Conservation (phyloP, 2,113 vertebrate species). For the Hippolais icterina region DNA sequence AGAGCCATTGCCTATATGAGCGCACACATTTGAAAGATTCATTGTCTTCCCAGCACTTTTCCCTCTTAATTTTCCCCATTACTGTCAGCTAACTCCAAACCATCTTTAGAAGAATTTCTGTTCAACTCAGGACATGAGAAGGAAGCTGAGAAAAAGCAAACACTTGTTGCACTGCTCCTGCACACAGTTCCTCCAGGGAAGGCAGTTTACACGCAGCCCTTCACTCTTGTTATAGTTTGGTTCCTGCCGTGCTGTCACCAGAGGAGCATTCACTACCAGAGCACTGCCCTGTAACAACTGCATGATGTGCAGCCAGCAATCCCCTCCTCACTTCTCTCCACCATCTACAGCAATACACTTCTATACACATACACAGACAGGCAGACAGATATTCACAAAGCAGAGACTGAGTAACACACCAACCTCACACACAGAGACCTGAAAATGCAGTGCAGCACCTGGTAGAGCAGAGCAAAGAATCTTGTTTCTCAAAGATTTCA, state of each 20-base stretch:
- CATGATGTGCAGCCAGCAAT: neutral
- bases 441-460: neutral
- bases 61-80: neutral
- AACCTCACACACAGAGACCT: neutral
- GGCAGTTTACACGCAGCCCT: rapidly evolving
- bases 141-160: neutral
- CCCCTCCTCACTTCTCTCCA: neutral
- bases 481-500: neutral
- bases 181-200: neutral
- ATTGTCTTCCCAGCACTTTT: neutral
- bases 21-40: rapidly evolving
- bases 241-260: neutral
- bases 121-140: neutral
- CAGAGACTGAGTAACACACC: neutral
- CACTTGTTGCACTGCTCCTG: neutral
- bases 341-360: rapidly evolving
- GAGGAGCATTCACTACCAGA: neutral
- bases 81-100: neutral
- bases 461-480: neutral
- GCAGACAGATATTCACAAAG: neutral
- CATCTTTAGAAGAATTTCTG: neutral
- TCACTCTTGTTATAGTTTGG: rapidly evolving
- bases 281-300: neutral
- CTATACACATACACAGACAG: rapidly evolving
- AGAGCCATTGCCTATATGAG: neutral